These are phyloP conservation scores for Fundulus diaphanus DNA, from an alignment of 2,797 vertebrate genomes.

Conservation along the genomic window DNA sequence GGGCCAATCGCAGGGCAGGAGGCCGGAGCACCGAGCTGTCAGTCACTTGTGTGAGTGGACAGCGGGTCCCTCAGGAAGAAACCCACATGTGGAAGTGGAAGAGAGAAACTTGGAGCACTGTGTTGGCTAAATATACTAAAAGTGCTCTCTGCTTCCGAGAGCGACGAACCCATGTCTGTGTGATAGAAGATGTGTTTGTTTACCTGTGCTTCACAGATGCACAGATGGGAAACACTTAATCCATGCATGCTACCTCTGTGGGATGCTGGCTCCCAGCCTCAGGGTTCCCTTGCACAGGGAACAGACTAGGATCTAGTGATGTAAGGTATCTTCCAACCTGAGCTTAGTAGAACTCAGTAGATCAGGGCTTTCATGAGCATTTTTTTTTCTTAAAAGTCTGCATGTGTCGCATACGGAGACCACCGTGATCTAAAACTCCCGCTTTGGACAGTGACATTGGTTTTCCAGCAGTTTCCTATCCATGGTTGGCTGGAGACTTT, in stretches of 20 bases:
- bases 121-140: slow-evolving; percentile 30
- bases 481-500: too few relatives aligned
- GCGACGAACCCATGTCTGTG: slow-evolving; percentile 50
- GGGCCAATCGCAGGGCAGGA: slow-evolving; percentile 19
- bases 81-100: slow-evolving; percentile 2
- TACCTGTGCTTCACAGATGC: slow-evolving; percentile 46
- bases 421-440: background rate
- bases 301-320: slow-evolving; percentile 25
- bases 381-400: background rate
- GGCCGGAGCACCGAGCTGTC: slow-evolving; percentile 24
- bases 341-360: slow-evolving; percentile 18
- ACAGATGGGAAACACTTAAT: slow-evolving; percentile 65
- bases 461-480: background rate
- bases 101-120: slow-evolving; percentile 3
- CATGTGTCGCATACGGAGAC: background rate
- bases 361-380: background rate
- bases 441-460: background rate
- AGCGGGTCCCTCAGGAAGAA: slow-evolving; percentile 32
- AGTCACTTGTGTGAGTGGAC: slow-evolving; percentile 33
- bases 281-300: slow-evolving; percentile 37
- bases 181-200: slow-evolving; percentile 56
- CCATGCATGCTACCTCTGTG: slow-evolving; percentile 35
- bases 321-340: slow-evolving; percentile 48
- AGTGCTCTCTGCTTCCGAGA: slow-evolving; percentile 35
- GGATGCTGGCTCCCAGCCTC: slow-evolving; percentile 45